Conservation (phyloP, 2,113 vertebrate genomes). For the Tupaia tana region DNA sequence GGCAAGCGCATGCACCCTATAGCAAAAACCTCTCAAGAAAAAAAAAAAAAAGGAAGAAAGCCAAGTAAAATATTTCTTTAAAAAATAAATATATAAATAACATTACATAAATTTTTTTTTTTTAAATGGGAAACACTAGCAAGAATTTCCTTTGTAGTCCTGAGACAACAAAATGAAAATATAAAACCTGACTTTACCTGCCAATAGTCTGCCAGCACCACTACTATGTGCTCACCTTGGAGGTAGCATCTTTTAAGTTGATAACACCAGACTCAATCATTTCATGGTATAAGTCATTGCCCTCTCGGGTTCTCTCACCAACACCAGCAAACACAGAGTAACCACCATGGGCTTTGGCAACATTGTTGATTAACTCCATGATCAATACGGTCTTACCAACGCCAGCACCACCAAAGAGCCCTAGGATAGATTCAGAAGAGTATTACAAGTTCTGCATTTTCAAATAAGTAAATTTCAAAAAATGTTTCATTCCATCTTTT, state of each 20-base stretch:
- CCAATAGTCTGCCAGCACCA: not conserved
- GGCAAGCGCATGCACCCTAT: too few relatives aligned
- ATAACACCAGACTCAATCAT: conserved; percentile 99
- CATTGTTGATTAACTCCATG: conserved; percentile 99
- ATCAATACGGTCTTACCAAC: conserved; percentile 98
- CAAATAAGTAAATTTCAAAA: not conserved
- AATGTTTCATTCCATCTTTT: conserved; percentile 29
- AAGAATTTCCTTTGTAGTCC: not conserved
- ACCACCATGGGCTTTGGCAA: conserved; percentile 98
- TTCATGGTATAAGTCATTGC: conserved; percentile 98
- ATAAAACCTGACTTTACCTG: not conserved
- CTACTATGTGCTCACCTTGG: conserved; percentile 89
- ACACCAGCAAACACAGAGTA: conserved; percentile 98
- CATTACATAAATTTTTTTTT: too few relatives aligned
- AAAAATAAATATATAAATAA: too few relatives aligned
- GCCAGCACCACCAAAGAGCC: conserved; percentile 97
- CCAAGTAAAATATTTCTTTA: too few relatives aligned
- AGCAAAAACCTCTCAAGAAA: too few relatives aligned
- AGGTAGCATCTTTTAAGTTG: conserved; percentile 97
- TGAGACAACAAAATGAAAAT: not conserved
- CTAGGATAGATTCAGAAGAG: conserved; percentile 78
- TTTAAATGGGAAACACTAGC: not conserved
- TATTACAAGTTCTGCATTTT: not conserved
- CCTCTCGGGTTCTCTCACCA: conserved; percentile 97
- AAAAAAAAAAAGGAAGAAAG: too few relatives aligned